Percentiles rank a stretch among this genome's conserved stretches.
Conservation (phyloP, 64 coral and sea anemone species). For the Actinia equina region DNA sequence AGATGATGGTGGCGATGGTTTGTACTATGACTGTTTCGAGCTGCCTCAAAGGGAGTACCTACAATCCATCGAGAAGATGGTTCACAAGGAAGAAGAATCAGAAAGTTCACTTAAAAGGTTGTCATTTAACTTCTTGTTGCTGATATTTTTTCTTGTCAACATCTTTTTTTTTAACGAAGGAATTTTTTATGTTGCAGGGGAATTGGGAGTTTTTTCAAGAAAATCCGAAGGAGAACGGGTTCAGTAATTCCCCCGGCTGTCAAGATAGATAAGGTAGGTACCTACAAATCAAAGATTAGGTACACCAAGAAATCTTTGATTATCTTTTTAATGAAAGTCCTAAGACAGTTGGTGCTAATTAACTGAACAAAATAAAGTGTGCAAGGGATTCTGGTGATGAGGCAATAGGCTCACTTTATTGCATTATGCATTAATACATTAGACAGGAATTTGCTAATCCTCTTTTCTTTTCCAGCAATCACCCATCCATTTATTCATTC, state of each 20-base stretch:
- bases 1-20: background rate
- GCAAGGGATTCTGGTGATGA: too few relatives aligned
- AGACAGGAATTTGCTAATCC: background rate
- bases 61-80: background rate
- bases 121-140: background rate
- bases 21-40: conserved; percentile 63
- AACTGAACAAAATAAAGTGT: too few relatives aligned
- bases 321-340: too few relatives aligned
- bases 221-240: conserved; percentile 58
- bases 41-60: conserved; percentile 23
- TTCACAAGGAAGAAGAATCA: background rate
- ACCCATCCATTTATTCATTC: conserved; percentile 92
- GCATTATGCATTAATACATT: background rate
- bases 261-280: conserved; percentile 88
- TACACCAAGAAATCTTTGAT: too few relatives aligned
- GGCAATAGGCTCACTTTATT: too few relatives aligned
- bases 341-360: too few relatives aligned
- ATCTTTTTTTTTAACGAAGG: background rate
- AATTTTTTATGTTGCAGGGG: conserved; percentile 33
- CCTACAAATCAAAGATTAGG: background rate
- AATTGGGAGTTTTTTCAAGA: conserved; percentile 82
- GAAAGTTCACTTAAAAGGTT: conserved; percentile 15
- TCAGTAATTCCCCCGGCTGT: conserved; percentile 65
- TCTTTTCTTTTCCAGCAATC: conserved; percentile 61
- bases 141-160: background rate